Base-by-base conservation (phyloP, 2,797 vertebrate genomes). In the Galagoides demidoff region DNA sequence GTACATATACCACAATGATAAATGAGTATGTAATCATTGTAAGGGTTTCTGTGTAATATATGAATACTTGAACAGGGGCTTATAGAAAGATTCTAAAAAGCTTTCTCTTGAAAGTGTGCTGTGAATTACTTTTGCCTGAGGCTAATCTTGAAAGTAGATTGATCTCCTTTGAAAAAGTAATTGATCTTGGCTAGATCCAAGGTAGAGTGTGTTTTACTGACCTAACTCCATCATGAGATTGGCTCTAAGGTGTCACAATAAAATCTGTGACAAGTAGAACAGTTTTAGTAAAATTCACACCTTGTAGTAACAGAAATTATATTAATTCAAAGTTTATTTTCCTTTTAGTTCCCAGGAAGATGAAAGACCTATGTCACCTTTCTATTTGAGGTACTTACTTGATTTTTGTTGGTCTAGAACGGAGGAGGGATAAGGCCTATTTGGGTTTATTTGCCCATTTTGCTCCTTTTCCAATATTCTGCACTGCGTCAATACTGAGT, bases 321-420 rank as follows among this genome's bases (percentile, higher is more conserved):
- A 85, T 96, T 98, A 98, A 98, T 92, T 90, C 95, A 55, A 85
- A 94, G 92, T 97, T 0, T 98, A 63, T 97, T 98, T 98, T 97
- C 63, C 82, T 99, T 98, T 97, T 98, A 99, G 99, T 97, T 99
- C 98, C 39, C 98, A 99, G 95, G 99, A 99, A 95, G 99, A 99
- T 88, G 99, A 99, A 91, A 98, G 99, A 94, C 99, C 99, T 37
- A 98, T 99, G 98, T 99, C 99, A 98, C 99, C 99, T 77, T 99
- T 99, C 98, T 99, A 99, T 92, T 98, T 99, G 98, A 99, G 99
- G 99, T 99, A 99, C 97, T 97, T 98, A 96, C 81, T 97, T 94
- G 34, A 78, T 93, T 98, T 94, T 98, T 64, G 61, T 96, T 94
- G 59, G 0, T 96, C 84, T 94, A 16, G 59, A 59, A 27, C 92